Conservation (phyloP, 2,113 vertebrate species). For the Mus musculus region DNA sequence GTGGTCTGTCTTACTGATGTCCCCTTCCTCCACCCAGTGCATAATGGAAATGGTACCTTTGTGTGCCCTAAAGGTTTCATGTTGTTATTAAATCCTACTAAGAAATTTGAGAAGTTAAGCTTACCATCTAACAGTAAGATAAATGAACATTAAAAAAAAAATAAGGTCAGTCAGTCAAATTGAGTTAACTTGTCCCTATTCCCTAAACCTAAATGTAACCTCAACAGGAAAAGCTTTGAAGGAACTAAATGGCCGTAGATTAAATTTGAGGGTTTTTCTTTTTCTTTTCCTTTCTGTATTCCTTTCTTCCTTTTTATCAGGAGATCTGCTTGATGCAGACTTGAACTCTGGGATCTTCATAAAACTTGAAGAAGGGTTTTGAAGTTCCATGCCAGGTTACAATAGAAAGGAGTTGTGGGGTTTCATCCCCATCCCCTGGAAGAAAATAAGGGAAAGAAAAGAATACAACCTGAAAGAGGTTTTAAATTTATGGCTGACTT, state of each 20-base stretch:
- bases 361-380: background rate
- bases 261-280: background rate
- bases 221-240: background rate
- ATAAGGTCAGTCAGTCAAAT: slow-evolving; percentile 44
- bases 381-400: background rate
- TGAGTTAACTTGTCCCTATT: slow-evolving; percentile 50
- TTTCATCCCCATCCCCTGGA: background rate
- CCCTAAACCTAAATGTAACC: slow-evolving; percentile 35
- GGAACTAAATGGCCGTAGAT: slow-evolving; percentile 27
- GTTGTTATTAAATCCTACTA: slow-evolving; percentile 46
- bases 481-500: background rate
- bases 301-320: background rate
- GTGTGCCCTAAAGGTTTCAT: background rate
- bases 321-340: background rate
- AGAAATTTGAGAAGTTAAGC: slow-evolving; percentile 69
- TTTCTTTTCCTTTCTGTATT: background rate
- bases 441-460: background rate
- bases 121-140: slow-evolving; percentile 64
- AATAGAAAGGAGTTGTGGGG: background rate
- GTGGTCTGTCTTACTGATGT: background rate
- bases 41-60: background rate
- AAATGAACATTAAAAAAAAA: slow-evolving; percentile 63
- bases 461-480: background rate
- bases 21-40: background rate
- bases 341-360: background rate